Base-by-base conservation (phyloP, 2,888 invertebrate genomes). In the Hemicrepidius hirtus region DNA sequence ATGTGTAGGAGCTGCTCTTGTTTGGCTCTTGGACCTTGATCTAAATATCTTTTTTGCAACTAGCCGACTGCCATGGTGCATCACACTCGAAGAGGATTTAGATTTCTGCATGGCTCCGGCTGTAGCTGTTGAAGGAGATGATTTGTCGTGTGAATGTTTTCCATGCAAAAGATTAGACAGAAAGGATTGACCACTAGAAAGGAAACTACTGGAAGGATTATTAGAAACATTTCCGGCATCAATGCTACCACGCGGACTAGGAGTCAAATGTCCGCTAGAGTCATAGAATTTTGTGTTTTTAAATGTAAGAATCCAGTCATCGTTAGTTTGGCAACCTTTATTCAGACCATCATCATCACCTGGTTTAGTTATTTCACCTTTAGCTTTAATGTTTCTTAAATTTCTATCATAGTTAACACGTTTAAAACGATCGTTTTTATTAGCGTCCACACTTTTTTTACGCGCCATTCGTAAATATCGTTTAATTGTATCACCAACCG, bases 341-440 rank as follows among this genome's bases (percentile, higher is more conserved):
- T 89, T 90, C 21, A 91, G 89, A 0, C 92, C 94, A 75, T 95
- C 94, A 78, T 95, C 94, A 78, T 95, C 94, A 18, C 94, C 92
- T 0, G 92, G 91, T 63, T 93, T 93, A 12, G 92, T 92, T 1
- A 92, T 92, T 83, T 92, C 92, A 62, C 92, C 91, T 79, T 93
- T 93, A 0, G 95, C 92, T 82, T 94, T 94, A 73, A 96, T 96
- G 78, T 95, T 94, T 24, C 95, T 88, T 72, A 96, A 87, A 82
- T 95, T 95, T 72, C 94, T 90, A 82, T 96, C 96, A 81, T 96
- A 96, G 84, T 96, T 96, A 18, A 96, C 95, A 0, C 95, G 91
- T 83, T 95, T 95, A 83, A 96, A 96, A 62, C 94, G 90, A 82
- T 94, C 95, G 16, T 46, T 62, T 83, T 94, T 94, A 77, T 94